Percentiles rank a stretch among this genome's conserved stretches.
These are phyloP conservation scores for Mimumesa dahlbomi DNA, from an alignment of 2,888 invertebrate genomes.

Conservation along the genomic window DNA sequence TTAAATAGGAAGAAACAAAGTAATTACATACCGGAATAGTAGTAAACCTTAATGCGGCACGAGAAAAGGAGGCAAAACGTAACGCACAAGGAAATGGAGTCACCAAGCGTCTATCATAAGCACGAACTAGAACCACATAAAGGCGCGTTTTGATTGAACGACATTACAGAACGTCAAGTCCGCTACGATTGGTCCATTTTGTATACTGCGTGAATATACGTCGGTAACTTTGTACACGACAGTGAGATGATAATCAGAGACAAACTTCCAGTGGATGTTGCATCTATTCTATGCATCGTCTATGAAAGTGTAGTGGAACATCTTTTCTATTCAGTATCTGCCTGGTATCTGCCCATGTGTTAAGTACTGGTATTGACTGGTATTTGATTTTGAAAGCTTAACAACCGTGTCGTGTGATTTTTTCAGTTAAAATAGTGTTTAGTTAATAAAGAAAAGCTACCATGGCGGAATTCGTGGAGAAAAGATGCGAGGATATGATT, in stretches of 20 bases:
- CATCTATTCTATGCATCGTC: too few relatives aligned
- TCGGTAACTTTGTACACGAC: too few relatives aligned
- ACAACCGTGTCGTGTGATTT: neutral
- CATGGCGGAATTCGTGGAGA: conserved; percentile 92
- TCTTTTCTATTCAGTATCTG: too few relatives aligned
- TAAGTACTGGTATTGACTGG: too few relatives aligned
- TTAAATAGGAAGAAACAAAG: neutral
- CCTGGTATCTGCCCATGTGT: too few relatives aligned
- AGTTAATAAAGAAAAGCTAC: conserved; percentile 9
- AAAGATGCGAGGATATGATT: conserved; percentile 89
- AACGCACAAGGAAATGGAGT: conserved; percentile 52
- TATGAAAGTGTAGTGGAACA: too few relatives aligned
- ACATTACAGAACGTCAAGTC: neutral
- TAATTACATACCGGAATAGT: conserved; percentile 32
- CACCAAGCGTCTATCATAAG: conserved; percentile 46
- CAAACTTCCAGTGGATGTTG: too few relatives aligned
- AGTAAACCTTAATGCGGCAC: conserved; percentile 20
- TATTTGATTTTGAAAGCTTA: neutral
- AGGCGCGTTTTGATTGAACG: conserved; percentile 32
- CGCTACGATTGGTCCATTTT: conserved; percentile 26
- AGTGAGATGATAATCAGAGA: too few relatives aligned
- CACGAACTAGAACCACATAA: conserved; percentile 22
- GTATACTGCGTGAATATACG: too few relatives aligned
- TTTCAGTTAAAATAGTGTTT: neutral
- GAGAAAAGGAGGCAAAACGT: conserved; percentile 40